Base-by-base conservation (phyloP, 2,797 vertebrate genomes). In the Lateolabrax maculatus region DNA sequence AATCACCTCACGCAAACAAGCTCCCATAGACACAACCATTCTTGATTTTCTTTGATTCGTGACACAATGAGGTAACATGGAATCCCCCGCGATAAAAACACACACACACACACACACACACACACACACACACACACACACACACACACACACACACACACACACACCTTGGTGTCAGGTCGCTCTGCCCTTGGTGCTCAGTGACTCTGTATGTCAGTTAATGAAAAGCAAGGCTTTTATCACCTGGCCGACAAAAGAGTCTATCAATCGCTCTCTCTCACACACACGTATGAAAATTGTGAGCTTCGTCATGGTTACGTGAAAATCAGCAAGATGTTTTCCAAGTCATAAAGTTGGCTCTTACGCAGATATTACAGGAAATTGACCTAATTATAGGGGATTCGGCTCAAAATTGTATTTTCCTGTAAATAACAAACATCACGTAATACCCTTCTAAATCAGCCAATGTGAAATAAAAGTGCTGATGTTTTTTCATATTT, bases 171-270 rank as follows among this genome's bases (percentile, higher is more conserved):
- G 61, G 89, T 95, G 92, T 94, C 92, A 92, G 94, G 95, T 95
- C 93, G 84, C 84, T 82, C 77, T 95, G 95, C 89, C 94, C 94
- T 94, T 74, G 77, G 89, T 87, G 76, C 87, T 87, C 75, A 13
- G 89, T 89, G 88, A 91, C 92, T 92, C 85, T 93, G 89, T 89
- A 88, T 94, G 91, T 89, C 89, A 90, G 81, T 92, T 90, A 93
- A 94, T 90, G 87, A 94, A 93, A 86, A 82, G 77, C 81, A 71
- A 84, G 75, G 84, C 84, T 91, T 91, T 90, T 91, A 92, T 92
- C 90, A 85, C 90, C 86, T 78, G 82, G 72, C 71, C 63, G 48
- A 93, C 86, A 92, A 89, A 91, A 83, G 81, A 85, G 48, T 65
- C 31, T 37, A 63, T 70, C 74, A 61, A 75, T 69, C 81, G 48